These are phyloP conservation scores for Ginglymostoma cirratum DNA, from an alignment of 2,113 vertebrate genomes.

Conservation along the genomic window DNA sequence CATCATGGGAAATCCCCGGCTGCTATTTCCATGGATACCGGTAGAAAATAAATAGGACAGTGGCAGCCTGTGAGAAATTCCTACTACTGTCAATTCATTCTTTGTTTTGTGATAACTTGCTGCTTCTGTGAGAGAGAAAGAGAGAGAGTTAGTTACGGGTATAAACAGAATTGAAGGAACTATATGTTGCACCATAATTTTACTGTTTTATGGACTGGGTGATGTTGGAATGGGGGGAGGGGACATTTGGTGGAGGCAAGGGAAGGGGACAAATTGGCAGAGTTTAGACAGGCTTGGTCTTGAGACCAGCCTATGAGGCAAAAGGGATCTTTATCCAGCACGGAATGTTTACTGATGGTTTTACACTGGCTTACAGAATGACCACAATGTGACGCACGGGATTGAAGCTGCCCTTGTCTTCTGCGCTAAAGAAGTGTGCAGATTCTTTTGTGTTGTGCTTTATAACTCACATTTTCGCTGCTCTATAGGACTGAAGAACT, in stretches of 20 bases:
- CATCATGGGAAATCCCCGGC: constrained; percentile 15
- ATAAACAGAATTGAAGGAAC: constrained; percentile 15
- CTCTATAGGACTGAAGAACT: background rate
- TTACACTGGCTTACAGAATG: background rate
- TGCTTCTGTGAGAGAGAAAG: constrained; percentile 28
- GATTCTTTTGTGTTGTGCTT: background rate
- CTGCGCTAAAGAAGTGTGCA: background rate
- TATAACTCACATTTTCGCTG: constrained; percentile 14
- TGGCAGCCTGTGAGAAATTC: constrained; percentile 32
- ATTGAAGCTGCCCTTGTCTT: background rate
- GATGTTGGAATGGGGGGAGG: background rate
- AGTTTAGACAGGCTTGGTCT: background rate
- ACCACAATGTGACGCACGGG: background rate
- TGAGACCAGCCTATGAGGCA: background rate
- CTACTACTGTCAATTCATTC: constrained; percentile 28
- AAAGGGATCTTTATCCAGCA: background rate
- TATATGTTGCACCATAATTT: background rate
- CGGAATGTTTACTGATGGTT: background rate
- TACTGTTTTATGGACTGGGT: background rate
- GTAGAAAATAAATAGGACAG: constrained; percentile 31
- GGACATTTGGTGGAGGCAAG: background rate
- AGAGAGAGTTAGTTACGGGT: constrained; percentile 27
- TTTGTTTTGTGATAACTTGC: constrained; percentile 30
- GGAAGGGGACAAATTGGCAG: background rate
- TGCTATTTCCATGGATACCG: constrained; percentile 21